phyloP scores from a whole-genome alignment of 2,888 invertebrate species.

The Melinaea menophilus region DNA sequence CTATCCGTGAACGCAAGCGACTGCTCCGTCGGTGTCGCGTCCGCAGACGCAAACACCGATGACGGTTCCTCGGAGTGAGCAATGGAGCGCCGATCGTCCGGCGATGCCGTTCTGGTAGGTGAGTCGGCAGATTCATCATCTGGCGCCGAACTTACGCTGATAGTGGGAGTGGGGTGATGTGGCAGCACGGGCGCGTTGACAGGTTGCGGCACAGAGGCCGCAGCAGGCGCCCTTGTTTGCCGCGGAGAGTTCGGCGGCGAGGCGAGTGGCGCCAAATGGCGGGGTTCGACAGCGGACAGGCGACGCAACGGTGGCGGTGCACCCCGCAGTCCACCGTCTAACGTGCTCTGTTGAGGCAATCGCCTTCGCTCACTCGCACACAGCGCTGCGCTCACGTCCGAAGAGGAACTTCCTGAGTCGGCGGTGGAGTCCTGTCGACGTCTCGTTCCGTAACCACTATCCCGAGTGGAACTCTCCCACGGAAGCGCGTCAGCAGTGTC shows the following conservation, averaged over 20 bases:
- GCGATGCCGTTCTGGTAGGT: conserved; percentile 50
- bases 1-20: conserved; percentile 36
- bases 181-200: conserved; percentile 44
- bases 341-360: conserved; percentile 82
- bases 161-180: conserved; percentile 76
- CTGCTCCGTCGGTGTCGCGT: conserved; percentile 64
- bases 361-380: conserved; percentile 76
- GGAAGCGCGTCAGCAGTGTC: conserved; percentile 62
- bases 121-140: conserved; percentile 74
- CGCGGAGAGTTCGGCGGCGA: conserved; percentile 67
- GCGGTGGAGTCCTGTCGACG: conserved; percentile 82
- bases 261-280: conserved; percentile 75
- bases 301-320: conserved; percentile 67
- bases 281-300: conserved; percentile 76
- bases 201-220: conserved; percentile 54
- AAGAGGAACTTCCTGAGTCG: conserved; percentile 86
- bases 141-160: conserved; percentile 85
- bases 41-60: conserved; percentile 68
- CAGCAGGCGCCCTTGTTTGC: conserved; percentile 50
- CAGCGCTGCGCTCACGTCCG: conserved; percentile 81
- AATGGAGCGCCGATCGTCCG: conserved; percentile 60
- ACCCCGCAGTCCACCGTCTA: conserved; percentile 80
- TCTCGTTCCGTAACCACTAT: conserved; percentile 52
- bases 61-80: conserved; percentile 66
- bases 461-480: conserved; percentile 58